These are phyloP conservation scores for Allolobophora icterica DNA, from an alignment of 2,888 invertebrate genomes.

Conservation along the genomic window DNA sequence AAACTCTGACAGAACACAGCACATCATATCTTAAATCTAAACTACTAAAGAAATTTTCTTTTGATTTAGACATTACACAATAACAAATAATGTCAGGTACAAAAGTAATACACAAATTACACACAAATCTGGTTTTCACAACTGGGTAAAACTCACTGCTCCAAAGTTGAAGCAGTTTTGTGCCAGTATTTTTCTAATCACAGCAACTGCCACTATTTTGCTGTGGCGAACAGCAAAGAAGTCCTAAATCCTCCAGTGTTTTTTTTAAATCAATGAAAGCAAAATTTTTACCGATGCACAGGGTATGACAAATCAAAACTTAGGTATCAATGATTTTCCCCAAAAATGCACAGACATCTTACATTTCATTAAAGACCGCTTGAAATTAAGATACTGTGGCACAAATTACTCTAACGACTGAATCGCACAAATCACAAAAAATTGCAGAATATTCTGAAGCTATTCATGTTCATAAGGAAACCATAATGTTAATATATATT, in stretches of 20 bases:
- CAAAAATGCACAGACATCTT: background rate
- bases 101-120: background rate
- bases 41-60: background rate
- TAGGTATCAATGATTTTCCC: background rate
- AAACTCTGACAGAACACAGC: background rate
- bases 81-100: background rate
- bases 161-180: background rate
- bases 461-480: background rate
- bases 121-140: slow-evolving; percentile 8
- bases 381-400: background rate
- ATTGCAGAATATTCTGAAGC: slow-evolving; percentile 4
- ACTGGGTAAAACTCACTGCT: background rate
- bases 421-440: background rate
- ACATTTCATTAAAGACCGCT: background rate
- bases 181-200: background rate
- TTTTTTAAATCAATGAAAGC: too few relatives aligned
- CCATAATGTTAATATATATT: too few relatives aligned
- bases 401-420: background rate
- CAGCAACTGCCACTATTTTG: background rate
- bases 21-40: background rate
- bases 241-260: too few relatives aligned
- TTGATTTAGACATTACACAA: background rate
- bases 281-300: too few relatives aligned
- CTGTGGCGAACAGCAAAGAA: too few relatives aligned
- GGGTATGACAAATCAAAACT: too few relatives aligned